phyloP scores from a whole-genome alignment of 2,797 vertebrate species.

The Cyprinella venusta region DNA sequence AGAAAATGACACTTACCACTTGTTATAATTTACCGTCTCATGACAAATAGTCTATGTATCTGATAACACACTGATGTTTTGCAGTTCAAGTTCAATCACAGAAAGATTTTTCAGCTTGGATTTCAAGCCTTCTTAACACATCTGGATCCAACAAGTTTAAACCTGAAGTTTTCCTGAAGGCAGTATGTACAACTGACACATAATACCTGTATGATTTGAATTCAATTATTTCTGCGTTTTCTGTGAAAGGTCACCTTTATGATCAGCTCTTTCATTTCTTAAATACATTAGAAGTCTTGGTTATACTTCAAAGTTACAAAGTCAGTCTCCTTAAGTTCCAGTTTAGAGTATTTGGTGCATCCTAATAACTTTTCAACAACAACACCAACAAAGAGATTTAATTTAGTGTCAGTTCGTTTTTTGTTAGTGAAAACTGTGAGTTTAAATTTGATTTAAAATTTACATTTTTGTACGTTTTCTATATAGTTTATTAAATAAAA shows the following conservation, averaged over 20 bases:
- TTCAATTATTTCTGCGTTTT: background rate
- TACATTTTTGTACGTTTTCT: too few species aligned
- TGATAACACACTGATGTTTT: background rate
- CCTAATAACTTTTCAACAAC: background rate
- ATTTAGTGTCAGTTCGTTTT: background rate
- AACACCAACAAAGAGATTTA: background rate
- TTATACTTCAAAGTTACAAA: background rate
- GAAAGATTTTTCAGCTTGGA: conserved; percentile 35
- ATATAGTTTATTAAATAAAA: too few species aligned
- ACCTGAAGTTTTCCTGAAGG: conserved; percentile 52
- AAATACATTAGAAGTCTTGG: background rate
- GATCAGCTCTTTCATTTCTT: background rate
- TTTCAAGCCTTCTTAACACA: conserved; percentile 42
- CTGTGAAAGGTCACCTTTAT: background rate
- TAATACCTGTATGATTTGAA: background rate
- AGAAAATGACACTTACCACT: conserved; percentile 37
- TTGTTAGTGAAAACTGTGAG: background rate
- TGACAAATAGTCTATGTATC: background rate
- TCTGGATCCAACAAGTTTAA: conserved; percentile 53
- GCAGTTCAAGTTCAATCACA: conserved; percentile 42
- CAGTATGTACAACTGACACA: conserved; percentile 10
- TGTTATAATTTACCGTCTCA: background rate
- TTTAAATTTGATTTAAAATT: background rate
- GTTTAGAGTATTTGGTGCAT: background rate
- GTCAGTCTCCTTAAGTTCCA: background rate